Conservation (phyloP, 2,797 vertebrate genomes). For the Onychomys torridus region DNA sequence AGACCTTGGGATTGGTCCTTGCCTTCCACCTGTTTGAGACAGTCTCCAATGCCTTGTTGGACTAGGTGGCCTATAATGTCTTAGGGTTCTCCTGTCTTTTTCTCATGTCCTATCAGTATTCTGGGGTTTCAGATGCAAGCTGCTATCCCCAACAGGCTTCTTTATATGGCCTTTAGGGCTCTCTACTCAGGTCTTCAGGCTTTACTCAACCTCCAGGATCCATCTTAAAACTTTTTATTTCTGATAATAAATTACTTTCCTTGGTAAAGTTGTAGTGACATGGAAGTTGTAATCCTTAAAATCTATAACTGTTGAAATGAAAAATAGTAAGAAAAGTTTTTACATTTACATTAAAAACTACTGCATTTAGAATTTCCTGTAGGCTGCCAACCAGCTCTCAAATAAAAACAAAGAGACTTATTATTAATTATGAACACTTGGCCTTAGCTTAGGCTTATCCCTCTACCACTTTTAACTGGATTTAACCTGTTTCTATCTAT, state of each 20-base stretch:
- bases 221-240: constrained; percentile 43
- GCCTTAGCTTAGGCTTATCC: background rate
- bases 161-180: background rate
- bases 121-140: background rate
- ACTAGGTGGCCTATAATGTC: background rate
- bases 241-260: background rate
- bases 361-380: background rate
- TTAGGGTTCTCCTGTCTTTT: background rate
- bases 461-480: background rate
- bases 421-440: background rate
- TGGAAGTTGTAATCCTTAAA: constrained; percentile 25
- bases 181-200: background rate
- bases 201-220: background rate
- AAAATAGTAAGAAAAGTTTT: background rate
- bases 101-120: background rate
- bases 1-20: background rate
- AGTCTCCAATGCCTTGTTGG: background rate
- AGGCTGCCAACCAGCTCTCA: background rate
- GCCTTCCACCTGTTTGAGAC: background rate
- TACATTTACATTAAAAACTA: background rate
- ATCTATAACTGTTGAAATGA: constrained; percentile 30
- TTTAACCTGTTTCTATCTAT: background rate
- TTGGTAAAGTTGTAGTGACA: background rate
- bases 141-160: background rate
- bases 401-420: background rate